These are phyloP conservation scores for Eretmocerus hayati DNA, from an alignment of 2,888 invertebrate genomes.

Conservation along the genomic window DNA sequence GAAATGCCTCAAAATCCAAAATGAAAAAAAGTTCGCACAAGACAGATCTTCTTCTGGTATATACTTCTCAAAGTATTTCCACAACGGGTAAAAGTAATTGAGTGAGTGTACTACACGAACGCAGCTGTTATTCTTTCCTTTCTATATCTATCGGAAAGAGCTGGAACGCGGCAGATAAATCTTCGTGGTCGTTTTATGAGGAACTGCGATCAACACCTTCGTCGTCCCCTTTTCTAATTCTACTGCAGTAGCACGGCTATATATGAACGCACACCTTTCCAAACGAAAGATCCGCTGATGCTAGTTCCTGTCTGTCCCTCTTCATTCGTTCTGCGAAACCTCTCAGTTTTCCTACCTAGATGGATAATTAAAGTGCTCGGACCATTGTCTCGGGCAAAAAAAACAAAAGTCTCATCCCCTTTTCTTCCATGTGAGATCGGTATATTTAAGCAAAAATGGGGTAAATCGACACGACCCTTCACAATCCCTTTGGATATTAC, in stretches of 20 bases:
- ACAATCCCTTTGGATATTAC: conserved; percentile 1
- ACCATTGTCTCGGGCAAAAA: no score
- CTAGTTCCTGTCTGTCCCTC: conserved; percentile 4
- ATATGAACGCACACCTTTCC: conserved; percentile 20
- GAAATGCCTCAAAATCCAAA: no score
- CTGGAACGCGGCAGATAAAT: conserved; percentile 38
- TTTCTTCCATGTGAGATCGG: no score
- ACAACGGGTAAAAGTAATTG: conserved; percentile 39
- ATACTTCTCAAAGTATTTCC: no score
- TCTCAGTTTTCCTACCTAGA: background rate
- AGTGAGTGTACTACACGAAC: conserved; percentile 33
- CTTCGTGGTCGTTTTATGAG: conserved; percentile 33
- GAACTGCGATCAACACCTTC: conserved; percentile 20
- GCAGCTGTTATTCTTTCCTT: conserved; percentile 34
- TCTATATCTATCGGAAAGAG: conserved; percentile 25
- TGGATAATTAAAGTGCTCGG: conserved; percentile 23
- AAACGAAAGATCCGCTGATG: conserved; percentile 15
- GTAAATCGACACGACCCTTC: background rate
- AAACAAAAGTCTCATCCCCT: no score
- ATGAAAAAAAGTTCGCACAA: no score
- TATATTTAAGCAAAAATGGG: no score
- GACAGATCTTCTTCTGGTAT: no score
- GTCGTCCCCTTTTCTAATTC: background rate
- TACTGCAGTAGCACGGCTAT: conserved; percentile 10
- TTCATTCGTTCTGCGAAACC: background rate